A percentile compares a stretch with the other conserved stretches of the same genome.
Evolutionary conservation across 2,888 invertebrate genomes (phyloP).

Genomic region (Thera britannica): DNA sequence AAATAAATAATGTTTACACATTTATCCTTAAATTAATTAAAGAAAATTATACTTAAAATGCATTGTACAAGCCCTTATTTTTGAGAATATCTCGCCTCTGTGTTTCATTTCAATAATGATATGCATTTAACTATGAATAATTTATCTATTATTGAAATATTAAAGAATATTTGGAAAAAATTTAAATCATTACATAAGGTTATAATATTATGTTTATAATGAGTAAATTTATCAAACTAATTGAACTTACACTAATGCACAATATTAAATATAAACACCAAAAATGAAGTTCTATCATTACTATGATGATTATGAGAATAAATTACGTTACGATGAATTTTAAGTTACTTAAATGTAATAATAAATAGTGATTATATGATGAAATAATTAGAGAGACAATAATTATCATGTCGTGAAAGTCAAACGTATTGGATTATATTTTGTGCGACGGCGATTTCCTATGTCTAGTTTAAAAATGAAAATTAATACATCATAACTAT

Average conservation of each 20-base stretch:
- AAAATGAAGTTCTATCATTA: conserved; percentile 79
- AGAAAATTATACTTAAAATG: conserved; percentile 75
- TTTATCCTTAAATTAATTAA: conserved; percentile 78
- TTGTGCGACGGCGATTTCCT: conserved; percentile 48
- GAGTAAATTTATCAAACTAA: conserved; percentile 75
- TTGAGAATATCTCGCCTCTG: conserved; percentile 65
- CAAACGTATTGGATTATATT: conserved; percentile 55
- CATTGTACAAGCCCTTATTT: conserved; percentile 72
- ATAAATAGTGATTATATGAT: conserved; percentile 83
- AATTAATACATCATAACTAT: conserved; percentile 30
- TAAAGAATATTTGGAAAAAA: conserved; percentile 68
- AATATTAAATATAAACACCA: conserved; percentile 77
- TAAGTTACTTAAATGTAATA: conserved; percentile 82
- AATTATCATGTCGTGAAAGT: conserved; percentile 70
- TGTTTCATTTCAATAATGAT: conserved; percentile 69
- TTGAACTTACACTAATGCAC: conserved; percentile 78
- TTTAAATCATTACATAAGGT: conserved; percentile 71
- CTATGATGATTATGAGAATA: conserved; percentile 81
- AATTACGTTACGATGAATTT: conserved; percentile 79
- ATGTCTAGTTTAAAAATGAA: conserved; percentile 26
- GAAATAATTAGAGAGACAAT: conserved; percentile 82
- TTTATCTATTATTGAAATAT: conserved; percentile 76
- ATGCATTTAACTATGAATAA: conserved; percentile 81
- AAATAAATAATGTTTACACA: conserved; percentile 82
- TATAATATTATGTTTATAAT: conserved; percentile 53